Percentiles rank a stretch among this genome's conserved stretches.
Conservation (phyloP, 2,797 vertebrate species). For the Falco concolor region DNA sequence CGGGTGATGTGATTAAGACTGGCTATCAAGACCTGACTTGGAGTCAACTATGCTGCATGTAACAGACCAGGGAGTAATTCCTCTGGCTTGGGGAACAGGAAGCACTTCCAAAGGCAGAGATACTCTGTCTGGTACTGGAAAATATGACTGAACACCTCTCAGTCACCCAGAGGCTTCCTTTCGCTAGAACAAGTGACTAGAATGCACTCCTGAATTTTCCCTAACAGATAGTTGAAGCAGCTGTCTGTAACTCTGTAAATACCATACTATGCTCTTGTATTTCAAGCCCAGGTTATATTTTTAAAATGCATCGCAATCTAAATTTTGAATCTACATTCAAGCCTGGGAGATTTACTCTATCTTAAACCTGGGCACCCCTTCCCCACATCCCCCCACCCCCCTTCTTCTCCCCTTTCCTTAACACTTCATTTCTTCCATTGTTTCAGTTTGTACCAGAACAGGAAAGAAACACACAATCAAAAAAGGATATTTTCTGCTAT, state of each 20-base stretch:
- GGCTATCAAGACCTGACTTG: background rate
- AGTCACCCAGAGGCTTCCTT: background rate
- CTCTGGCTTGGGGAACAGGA: background rate
- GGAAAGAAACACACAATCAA: background rate
- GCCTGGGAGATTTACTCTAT: background rate
- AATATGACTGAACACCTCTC: background rate
- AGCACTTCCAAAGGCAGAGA: background rate
- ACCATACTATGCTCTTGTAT: accelerated
- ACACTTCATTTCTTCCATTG: background rate
- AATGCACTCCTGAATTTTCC: background rate
- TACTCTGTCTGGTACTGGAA: background rate
- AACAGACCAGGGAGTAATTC: background rate
- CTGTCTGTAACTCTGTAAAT: background rate
- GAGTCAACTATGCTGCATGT: background rate
- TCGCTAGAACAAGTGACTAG: background rate
- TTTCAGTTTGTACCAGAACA: background rate
- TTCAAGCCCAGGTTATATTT: background rate
- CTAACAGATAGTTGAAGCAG: background rate
- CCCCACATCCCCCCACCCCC: background rate
- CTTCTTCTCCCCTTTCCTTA: accelerated
- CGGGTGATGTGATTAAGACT: background rate
- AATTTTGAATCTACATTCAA: background rate
- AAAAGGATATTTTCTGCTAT: background rate
- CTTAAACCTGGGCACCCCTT: background rate
- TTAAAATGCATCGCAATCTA: background rate